These are phyloP conservation scores for Macrosiphum euphorbiae DNA, from an alignment of 2,888 invertebrate species.

Conservation along the genomic window DNA sequence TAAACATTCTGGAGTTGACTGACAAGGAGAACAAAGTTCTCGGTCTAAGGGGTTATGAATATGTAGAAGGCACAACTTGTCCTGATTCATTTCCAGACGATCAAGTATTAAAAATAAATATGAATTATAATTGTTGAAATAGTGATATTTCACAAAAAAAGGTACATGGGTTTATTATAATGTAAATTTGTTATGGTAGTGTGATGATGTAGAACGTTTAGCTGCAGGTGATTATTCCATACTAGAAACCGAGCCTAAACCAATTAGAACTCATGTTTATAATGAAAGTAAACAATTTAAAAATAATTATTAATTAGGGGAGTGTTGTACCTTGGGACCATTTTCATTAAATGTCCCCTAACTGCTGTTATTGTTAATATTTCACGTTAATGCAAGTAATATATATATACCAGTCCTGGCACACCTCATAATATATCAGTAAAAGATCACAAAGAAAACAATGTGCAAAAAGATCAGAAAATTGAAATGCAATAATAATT, in stretches of 20 bases:
- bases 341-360: no score
- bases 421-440: no score
- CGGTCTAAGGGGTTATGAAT: neutral
- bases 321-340: no score
- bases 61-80: slow-evolving; percentile 11
- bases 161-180: neutral
- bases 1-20: no score
- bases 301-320: neutral
- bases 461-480: no score
- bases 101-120: slow-evolving; percentile 31
- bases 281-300: slow-evolving; percentile 16
- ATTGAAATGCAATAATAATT: no score
- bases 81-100: slow-evolving; percentile 33
- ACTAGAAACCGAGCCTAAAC: neutral
- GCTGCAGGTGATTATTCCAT: slow-evolving; percentile 11
- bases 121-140: neutral
- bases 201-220: slow-evolving; percentile 11
- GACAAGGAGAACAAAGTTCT: slow-evolving; percentile 1
- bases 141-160: neutral
- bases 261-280: neutral
- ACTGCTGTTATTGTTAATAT: no score
- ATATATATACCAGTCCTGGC: no score
- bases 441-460: no score
- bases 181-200: neutral
- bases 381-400: no score